Percentiles rank a stretch among this genome's conserved stretches.
Evolutionary conservation across 2,888 invertebrate species (phyloP).

Genomic region (Xylophagus ater): DNA sequence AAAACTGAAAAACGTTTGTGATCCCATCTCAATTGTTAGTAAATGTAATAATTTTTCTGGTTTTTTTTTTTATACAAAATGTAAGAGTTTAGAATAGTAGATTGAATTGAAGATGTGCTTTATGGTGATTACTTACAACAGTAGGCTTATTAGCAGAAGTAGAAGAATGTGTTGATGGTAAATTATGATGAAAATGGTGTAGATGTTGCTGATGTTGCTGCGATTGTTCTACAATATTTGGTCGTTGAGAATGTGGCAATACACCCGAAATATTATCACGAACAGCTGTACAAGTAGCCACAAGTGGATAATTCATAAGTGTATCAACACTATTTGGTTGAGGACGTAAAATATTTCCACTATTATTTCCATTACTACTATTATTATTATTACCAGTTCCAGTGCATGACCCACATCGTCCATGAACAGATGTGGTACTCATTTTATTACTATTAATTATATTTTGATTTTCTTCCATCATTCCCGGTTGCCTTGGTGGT

Average conservation of each 20-base stretch:
- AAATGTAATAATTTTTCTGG: too few species aligned
- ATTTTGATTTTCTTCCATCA: constrained; percentile 32
- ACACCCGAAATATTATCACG: constrained; percentile 37
- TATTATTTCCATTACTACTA: constrained; percentile 6
- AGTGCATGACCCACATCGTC: not conserved
- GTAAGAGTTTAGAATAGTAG: not conserved
- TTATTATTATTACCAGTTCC: constrained; percentile 6
- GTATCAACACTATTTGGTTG: constrained; percentile 37
- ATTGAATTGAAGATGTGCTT: constrained; percentile 8
- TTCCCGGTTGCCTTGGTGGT: constrained; percentile 47
- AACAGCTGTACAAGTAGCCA: constrained; percentile 39
- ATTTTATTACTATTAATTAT: constrained; percentile 18
- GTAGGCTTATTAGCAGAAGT: constrained; percentile 22
- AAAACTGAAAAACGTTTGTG: too few species aligned
- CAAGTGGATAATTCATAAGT: constrained; percentile 36
- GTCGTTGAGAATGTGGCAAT: constrained; percentile 36
- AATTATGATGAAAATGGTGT: constrained; percentile 22
- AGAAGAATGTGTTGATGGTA: constrained; percentile 18
- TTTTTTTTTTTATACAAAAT: too few species aligned
- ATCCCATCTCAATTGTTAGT: too few species aligned
- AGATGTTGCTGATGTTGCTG: constrained; percentile 35
- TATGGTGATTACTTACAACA: constrained; percentile 33
- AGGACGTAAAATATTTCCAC: constrained; percentile 20
- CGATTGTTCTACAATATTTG: constrained; percentile 38
- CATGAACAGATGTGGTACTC: too few species aligned